Conservation (phyloP, 1,140 invertebrate species). For the Maniola jurtina region DNA sequence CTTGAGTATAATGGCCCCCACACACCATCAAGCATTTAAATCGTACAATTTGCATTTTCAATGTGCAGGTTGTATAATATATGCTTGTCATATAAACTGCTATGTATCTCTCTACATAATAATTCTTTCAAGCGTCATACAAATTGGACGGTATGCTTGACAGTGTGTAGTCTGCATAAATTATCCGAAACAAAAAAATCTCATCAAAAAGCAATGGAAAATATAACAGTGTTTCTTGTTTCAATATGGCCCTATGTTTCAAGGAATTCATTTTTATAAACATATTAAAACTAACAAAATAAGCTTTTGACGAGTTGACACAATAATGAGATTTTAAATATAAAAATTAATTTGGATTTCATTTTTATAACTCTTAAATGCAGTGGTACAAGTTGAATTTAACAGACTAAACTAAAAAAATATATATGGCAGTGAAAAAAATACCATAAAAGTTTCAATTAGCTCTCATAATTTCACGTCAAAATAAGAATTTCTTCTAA, state of each 20-base stretch:
- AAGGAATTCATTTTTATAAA: neutral
- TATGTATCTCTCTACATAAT: too few species aligned
- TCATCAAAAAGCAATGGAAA: neutral
- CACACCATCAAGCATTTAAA: too few species aligned
- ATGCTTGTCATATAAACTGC: too few species aligned
- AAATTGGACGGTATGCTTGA: too few species aligned
- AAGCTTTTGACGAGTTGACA: slow-evolving; percentile 6
- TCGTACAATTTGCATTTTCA: too few species aligned
- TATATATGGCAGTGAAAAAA: slow-evolving; percentile 28
- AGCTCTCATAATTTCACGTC: neutral
- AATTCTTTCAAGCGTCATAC: too few species aligned
- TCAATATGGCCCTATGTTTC: neutral
- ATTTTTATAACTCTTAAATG: slow-evolving; percentile 4
- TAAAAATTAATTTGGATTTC: neutral
- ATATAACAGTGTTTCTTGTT: neutral
- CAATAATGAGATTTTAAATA: neutral
- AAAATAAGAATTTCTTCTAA: neutral
- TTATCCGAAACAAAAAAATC: neutral
- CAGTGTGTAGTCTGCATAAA: neutral
- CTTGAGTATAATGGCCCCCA: neutral
- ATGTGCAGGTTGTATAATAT: too few species aligned
- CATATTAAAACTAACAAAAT: slow-evolving; percentile 2
- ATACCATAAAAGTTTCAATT: neutral
- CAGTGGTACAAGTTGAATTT: slow-evolving; percentile 10
- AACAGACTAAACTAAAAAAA: neutral